Evolutionary conservation across 1,140 invertebrate species (phyloP), one percentile per base, ranked within the genome.

Genomic region (Drosophila rufa): DNA sequence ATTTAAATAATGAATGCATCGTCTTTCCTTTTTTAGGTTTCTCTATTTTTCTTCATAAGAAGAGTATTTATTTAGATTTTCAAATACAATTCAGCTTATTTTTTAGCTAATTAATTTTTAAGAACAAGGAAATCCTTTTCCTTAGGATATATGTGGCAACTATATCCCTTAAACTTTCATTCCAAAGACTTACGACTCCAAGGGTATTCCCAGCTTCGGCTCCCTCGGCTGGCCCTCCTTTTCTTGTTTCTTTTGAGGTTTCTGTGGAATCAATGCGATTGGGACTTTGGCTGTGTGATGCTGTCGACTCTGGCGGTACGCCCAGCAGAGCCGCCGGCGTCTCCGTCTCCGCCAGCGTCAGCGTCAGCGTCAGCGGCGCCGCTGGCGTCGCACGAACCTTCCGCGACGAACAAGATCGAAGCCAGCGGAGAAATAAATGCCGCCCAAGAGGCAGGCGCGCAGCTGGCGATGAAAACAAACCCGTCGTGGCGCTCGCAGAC

Each of bases 401-500:
- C 64, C 82, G 77, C 68, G 40, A 65, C 84, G 83, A 87, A 80
- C 84, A 76, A 87, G 84, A 87, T 87, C 84, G 84, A 56, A 53
- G 77, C 77, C 77, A 79, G 70, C 62, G 51, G 75, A 81, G 80
- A 82, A 87, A 86, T 73, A 87, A 86, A 69, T 50, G 74, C 84
- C 80, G 84, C 80, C 80, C 85, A 87, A 90, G 85, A 90, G 81
- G 77, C 84, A 84, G 55, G 55, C 80, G 80, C 76, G 80, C 77
- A 87, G 78, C 77, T 79, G 85, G 68, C 77, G 77, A 78, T 87
- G 77, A 80, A 82, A 89, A 87, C 84, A 87, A 87, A 87, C 84
- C 80, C 85, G 84, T 87, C 84, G 84, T 90, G 84, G 84, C 84
- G 76, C 75, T 87, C 84, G 81, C 85, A 90, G 80, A 89, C 69